phyloP scores from a whole-genome alignment of 92 coral and sea anemone species.

The Plumapathes pennacea region DNA sequence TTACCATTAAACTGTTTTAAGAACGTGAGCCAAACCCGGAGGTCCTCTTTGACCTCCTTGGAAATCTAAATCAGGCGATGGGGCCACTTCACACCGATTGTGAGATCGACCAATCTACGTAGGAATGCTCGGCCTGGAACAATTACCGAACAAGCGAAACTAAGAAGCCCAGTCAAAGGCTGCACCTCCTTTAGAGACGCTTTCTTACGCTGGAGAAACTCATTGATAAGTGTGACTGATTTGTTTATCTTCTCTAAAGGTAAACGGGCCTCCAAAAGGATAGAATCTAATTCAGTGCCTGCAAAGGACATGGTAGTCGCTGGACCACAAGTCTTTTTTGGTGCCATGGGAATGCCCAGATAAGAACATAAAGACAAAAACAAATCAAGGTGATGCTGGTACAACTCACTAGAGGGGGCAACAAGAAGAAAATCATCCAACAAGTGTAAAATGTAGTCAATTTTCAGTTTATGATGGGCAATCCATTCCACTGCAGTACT shows the following conservation, averaged over 20 bases:
- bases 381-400: neutral
- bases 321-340: constrained; percentile 22
- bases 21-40: neutral
- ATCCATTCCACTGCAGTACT: constrained; percentile 14
- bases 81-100: constrained; percentile 3
- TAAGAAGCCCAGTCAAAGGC: constrained; percentile 5
- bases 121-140: constrained; percentile 11
- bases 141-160: constrained; percentile 21
- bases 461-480: constrained; percentile 7
- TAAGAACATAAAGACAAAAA: constrained; percentile 20
- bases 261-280: constrained; percentile 37
- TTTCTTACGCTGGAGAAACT: constrained; percentile 13
- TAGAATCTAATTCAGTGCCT: constrained; percentile 56
- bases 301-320: constrained; percentile 48
- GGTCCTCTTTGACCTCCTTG: neutral
- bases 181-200: constrained; percentile 15
- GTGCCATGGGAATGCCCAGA: constrained; percentile 33
- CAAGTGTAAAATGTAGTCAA: constrained; percentile 6
- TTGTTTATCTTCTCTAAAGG: constrained; percentile 44
- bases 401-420: constrained; percentile 13
- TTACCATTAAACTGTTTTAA: neutral
- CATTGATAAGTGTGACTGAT: constrained; percentile 8
- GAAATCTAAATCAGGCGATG: neutral
- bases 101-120: constrained; percentile 1
- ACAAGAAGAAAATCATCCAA: constrained; percentile 26